Evolutionary conservation across 2,113 vertebrate species (phyloP), one percentile per base, ranked within the genome.

Genomic region (Trochalopteron elliotii): DNA sequence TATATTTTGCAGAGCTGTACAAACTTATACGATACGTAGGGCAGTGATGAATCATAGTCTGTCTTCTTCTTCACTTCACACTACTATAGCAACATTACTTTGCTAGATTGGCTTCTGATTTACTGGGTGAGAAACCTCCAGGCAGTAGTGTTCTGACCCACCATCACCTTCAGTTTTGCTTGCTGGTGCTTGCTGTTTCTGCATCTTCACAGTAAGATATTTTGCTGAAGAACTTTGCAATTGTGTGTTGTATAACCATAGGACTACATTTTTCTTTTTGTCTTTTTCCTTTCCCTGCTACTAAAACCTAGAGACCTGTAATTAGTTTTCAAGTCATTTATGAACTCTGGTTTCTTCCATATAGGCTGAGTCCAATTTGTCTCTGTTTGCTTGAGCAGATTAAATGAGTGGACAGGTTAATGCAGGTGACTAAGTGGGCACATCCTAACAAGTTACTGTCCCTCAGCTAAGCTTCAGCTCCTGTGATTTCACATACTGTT

Each of bases 31-130:
- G 8, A 37, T 65, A 91, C 50, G 59, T 72, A 77, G 65, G 78
- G 18, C 81, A 83, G 53, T 13, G 67, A 55, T 85, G 82, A 95
- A 70, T 94, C 89, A 83, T 1, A 24, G 63, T 53, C 75, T 82
- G 31, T 35, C 40, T 31, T 84, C 63, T 80, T 79, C 81, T 69
- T 84, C 20, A 2, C 57, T 91, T 94, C 74, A 91, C 81, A 61
- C 37, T 24, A 14, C 23, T 53, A 0, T 69, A 87, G 76, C 64
- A 52, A 63, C 61, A 75, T 94, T 76, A 84, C 64, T 95, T 93
- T 95, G 37, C 53, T 91, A 61, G 31, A 50, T 0, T 96, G 70
- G 84, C 45, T 89, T 84, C 87, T 85, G 65, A 93, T 96, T 93
- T 90, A 72, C 71, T 50, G 59, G 55, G 42, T 91, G 82, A 96